Evolutionary conservation across 2,113 vertebrate genomes (phyloP), one percentile per base, ranked within the genome.

Genomic region (Penelope pileata): DNA sequence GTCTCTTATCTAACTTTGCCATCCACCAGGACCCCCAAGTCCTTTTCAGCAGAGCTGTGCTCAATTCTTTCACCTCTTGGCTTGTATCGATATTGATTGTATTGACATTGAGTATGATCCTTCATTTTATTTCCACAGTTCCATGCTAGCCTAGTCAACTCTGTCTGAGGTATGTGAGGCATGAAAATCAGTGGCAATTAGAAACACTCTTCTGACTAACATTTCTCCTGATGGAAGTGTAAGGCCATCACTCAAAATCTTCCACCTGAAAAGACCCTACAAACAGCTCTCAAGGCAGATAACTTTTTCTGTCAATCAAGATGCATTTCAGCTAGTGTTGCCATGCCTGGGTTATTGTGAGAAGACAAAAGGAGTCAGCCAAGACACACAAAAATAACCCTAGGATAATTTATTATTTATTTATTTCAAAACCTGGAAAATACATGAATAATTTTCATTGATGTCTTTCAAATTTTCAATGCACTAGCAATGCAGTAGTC

Each of bases 291-390:
- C 24, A 67, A 59, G 24, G 29, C 16, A 78, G 53, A 21, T 43
- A 32, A n/a, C 1, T 1, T 68, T 51, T 85, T 51, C 21, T 76
- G 6, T 82, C 56, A 74, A 32, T 66, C 17, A 69, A 23, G 36
- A 19, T 34, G 22, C 13, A 14, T 74, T 73, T n/a, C 45, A 21
- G 3, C 17, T 36, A 5, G 7, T 45, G 42, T 58, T 13, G 42
- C 12, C 36, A 23, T 59, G 21, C 50, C 40, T 81, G 0, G 0
- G 75, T 38, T 51, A 47, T 27, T 54, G 14, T 30, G 16, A 16
- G 9, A 82, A 88, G 38, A 63, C 19, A 81, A 91, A 83, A 63
- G 14, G 34, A 67, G 59, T 26, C 26, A 50, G 32, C 15, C 34
- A 34, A 91, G 16, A 45, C 22, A 72, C 17, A 54, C 63, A 50